Conservation (phyloP, 92 coral and sea anemone species). For the Actinernus sp. region DNA sequence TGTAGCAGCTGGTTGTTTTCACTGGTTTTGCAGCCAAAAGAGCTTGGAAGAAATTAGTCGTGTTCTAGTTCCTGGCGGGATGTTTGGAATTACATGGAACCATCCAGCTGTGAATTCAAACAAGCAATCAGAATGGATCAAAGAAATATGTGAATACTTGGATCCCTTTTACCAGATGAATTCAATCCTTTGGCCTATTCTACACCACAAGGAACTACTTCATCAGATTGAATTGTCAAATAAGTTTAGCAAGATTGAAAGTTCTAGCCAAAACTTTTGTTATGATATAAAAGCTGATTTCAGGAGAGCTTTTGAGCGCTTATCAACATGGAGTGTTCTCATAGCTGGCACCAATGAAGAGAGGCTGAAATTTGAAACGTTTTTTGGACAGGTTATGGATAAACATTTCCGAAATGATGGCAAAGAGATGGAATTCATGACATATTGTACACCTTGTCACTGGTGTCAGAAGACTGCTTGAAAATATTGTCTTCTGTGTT, state of each 20-base stretch:
- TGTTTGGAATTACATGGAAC: slow-evolving; percentile 45
- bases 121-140: slow-evolving; percentile 11
- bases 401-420: not conserved
- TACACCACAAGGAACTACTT: not conserved
- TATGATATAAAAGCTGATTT: no score
- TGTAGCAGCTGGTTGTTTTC: slow-evolving; percentile 57
- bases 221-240: no score
- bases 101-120: not conserved
- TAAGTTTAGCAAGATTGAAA: not conserved
- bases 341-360: not conserved
- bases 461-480: slow-evolving; percentile 8
- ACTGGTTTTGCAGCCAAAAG: slow-evolving; percentile 58
- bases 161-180: slow-evolving; percentile 27
- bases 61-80: slow-evolving; percentile 54
- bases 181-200: slow-evolving; percentile 15
- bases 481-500: no score
- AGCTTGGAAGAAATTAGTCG: slow-evolving; percentile 58
- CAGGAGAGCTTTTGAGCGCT: no score
- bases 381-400: slow-evolving; percentile 1
- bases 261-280: no score
- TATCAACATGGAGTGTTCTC: slow-evolving; percentile 7
- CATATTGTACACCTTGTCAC: not conserved
- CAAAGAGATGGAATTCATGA: not conserved
- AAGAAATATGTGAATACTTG: slow-evolving; percentile 5
- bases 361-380: slow-evolving; percentile 2